Evolutionary conservation across 2,888 invertebrate genomes (phyloP).

Genomic region (Tenthredo distinguenda): DNA sequence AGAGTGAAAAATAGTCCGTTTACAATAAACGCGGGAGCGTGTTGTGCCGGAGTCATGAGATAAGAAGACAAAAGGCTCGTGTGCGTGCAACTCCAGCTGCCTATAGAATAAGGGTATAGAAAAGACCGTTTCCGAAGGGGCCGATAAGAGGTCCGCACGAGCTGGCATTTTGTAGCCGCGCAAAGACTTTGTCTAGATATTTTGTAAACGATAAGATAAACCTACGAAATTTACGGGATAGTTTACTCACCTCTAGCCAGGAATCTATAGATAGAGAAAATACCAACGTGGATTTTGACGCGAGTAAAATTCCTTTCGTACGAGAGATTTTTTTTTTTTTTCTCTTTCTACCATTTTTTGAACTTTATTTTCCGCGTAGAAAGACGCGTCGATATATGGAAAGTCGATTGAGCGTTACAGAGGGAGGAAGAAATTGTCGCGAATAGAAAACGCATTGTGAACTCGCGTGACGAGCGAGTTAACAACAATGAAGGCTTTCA

Average conservation of each 20-base stretch:
- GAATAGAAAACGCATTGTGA: constrained; percentile 40
- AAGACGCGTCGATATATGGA: constrained; percentile 1
- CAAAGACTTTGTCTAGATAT: constrained; percentile 27
- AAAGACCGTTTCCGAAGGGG: constrained; percentile 10
- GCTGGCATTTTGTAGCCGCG: constrained; percentile 26
- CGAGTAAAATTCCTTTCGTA: background rate
- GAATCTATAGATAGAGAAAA: too few species aligned
- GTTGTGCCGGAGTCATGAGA: constrained; percentile 41
- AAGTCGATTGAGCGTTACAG: background rate
- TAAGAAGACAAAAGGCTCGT: constrained; percentile 42
- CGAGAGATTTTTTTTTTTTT: background rate
- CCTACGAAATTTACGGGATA: background rate
- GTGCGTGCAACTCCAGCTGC: constrained; percentile 26
- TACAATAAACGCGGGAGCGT: constrained; percentile 25
- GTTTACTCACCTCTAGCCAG: background rate
- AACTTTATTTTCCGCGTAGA: background rate
- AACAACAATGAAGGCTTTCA: constrained; percentile 48
- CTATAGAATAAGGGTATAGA: constrained; percentile 30
- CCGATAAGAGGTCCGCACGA: background rate
- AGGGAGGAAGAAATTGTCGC: constrained; percentile 5
- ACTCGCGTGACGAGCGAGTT: constrained; percentile 30
- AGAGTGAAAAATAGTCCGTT: constrained; percentile 4
- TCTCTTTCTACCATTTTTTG: background rate
- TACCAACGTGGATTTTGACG: background rate
- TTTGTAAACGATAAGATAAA: background rate